Percentiles rank a stretch among this genome's conserved stretches.
These are phyloP conservation scores for Branchellion lobata DNA, from an alignment of 2,888 invertebrate species.

Conservation along the genomic window DNA sequence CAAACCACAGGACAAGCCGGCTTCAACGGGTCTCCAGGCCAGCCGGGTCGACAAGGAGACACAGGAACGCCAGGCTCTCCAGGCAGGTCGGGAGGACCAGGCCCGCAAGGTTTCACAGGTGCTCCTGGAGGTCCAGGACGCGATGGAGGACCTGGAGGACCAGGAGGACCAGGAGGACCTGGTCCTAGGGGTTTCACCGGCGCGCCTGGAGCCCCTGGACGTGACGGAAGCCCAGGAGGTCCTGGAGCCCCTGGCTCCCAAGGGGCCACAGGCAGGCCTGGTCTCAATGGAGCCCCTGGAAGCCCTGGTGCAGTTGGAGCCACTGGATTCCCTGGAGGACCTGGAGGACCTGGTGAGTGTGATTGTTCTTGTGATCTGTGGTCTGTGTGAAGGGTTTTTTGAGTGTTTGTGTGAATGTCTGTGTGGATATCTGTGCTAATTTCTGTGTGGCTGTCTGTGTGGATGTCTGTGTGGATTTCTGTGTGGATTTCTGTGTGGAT, in stretches of 20 bases:
- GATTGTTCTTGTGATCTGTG: too few species aligned
- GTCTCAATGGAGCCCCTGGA: slow-evolving; percentile 1
- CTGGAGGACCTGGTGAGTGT: slow-evolving; percentile 6
- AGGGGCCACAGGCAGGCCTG: background rate
- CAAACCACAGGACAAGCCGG: background rate
- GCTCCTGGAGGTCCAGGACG: background rate
- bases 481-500: too few species aligned
- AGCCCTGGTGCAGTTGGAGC: slow-evolving; percentile 16
- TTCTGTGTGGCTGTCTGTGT: too few species aligned
- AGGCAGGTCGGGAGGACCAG: background rate
- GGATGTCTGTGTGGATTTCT: too few species aligned
- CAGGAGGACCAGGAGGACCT: too few species aligned
- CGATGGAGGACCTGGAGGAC: background rate
- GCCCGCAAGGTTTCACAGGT: background rate
- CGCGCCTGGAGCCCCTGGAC: background rate
- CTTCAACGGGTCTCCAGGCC: background rate
- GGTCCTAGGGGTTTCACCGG: background rate
- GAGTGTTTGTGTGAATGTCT: too few species aligned
- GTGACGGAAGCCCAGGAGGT: background rate
- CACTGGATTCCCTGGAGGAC: slow-evolving; percentile 3
- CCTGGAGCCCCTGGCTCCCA: background rate
- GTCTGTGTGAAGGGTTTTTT: too few species aligned
- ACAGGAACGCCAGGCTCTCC: background rate
- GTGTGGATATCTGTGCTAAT: too few species aligned
- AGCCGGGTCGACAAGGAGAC: background rate